A percentile compares a stretch with the other conserved stretches of the same genome.
These are phyloP conservation scores for Meloe dianella DNA, from an alignment of 2,888 invertebrate species.

Conservation along the genomic window DNA sequence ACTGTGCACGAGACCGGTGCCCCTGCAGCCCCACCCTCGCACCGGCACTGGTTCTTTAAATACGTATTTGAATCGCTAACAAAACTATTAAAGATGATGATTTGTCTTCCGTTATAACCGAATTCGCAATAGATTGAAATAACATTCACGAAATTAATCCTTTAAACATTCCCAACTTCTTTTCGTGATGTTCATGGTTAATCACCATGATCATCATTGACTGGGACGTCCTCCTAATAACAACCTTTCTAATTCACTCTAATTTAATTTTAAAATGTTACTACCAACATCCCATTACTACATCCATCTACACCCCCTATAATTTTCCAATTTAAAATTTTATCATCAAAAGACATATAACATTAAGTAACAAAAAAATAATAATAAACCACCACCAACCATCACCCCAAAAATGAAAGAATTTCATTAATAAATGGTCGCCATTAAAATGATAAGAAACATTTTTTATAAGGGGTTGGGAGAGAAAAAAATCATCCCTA, in stretches of 20 bases:
- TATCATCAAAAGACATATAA: neutral
- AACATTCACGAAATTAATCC: no score
- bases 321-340: constrained; percentile 5
- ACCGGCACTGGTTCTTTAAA: no score
- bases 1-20: no score
- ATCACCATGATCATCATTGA: constrained; percentile 2
- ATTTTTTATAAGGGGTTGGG: neutral
- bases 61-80: no score
- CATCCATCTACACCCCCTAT: neutral
- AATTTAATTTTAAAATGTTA: neutral
- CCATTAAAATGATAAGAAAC: constrained; percentile 9
- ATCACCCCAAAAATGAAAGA: neutral
- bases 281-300: neutral
- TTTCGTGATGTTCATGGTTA: neutral
- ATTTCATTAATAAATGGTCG: constrained; percentile 1
- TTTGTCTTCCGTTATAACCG: neutral
- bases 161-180: no score
- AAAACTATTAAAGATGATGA: no score
- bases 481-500: neutral
- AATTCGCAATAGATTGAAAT: no score
- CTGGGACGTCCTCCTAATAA: constrained; percentile 2
- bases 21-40: no score
- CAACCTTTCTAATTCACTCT: constrained; percentile 10
- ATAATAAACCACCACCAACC: no score
- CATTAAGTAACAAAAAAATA: no score